Conservation (phyloP, 2,113 vertebrate genomes). For the Chaetorhynchus papuensis region DNA sequence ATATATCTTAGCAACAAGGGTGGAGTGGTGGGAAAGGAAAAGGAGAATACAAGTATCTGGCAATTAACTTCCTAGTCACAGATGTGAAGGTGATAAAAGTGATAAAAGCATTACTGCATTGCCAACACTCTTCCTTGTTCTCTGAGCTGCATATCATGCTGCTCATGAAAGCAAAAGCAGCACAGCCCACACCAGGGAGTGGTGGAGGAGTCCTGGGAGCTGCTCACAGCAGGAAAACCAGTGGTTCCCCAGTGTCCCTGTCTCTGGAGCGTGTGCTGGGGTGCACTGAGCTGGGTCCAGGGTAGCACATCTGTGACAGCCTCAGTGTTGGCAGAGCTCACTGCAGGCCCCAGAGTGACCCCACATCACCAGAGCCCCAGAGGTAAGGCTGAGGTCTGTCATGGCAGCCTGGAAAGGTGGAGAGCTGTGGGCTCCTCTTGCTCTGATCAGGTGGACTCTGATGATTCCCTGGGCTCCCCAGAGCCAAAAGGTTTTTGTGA, state of each 20-base stretch:
- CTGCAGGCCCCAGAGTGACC: background rate
- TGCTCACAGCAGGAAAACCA: background rate
- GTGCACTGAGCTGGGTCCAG: background rate
- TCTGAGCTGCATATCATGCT: background rate
- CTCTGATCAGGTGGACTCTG: background rate
- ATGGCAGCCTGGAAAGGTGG: background rate
- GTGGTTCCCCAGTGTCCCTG: background rate
- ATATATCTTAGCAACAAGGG: constrained; percentile 62
- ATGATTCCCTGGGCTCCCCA: background rate
- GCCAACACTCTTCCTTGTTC: constrained; percentile 45
- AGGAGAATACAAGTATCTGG: constrained; percentile 59
- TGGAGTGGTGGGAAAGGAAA: constrained; percentile 68
- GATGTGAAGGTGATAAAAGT: constrained; percentile 61
- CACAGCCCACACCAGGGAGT: background rate
- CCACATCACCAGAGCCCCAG: background rate
- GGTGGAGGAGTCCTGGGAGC: background rate
- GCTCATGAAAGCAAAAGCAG: background rate
- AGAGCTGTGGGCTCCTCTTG: background rate
- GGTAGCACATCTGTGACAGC: background rate
- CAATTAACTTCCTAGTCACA: constrained; percentile 63
- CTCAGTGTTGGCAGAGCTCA: background rate
- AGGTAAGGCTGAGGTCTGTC: background rate
- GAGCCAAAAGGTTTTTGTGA: background rate
- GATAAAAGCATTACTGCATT: constrained; percentile 50
- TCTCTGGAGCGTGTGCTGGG: background rate